Percentiles rank a stretch among this genome's conserved stretches.
Evolutionary conservation across 2,113 vertebrate genomes (phyloP).

Genomic region (Semnornis frantzii): DNA sequence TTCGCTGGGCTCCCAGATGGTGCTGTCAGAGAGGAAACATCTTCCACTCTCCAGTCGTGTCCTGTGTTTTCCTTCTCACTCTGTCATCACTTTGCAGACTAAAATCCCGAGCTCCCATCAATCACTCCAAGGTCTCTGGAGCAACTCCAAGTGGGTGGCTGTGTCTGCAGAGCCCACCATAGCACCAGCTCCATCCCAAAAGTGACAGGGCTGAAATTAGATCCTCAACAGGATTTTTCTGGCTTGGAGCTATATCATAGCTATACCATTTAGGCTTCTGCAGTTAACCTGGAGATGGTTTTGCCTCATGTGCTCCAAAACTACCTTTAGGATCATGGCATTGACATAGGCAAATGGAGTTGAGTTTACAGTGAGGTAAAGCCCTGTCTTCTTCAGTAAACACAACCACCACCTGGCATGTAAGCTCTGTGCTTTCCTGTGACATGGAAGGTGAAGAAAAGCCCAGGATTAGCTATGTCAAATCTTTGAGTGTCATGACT

Average conservation of each 20-base stretch:
- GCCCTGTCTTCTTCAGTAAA: not conserved
- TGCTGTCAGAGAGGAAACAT: constrained; percentile 4
- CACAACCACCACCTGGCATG: not conserved
- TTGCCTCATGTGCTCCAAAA: not conserved
- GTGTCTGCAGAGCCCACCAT: not conserved
- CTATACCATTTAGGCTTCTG: not conserved
- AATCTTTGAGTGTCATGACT: not conserved
- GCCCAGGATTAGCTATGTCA: not conserved
- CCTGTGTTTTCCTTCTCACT: constrained; percentile 41
- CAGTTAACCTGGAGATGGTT: not conserved
- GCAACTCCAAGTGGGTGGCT: not conserved
- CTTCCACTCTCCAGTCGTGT: not conserved
- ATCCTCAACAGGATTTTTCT: not conserved
- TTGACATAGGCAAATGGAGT: not conserved
- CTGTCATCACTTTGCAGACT: not conserved
- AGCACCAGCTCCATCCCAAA: not conserved
- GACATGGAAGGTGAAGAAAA: not conserved
- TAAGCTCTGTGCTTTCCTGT: not conserved
- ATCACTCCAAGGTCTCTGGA: not conserved
- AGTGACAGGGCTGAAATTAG: not conserved
- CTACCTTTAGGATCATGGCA: not conserved
- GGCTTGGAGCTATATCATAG: not conserved
- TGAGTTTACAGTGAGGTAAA: not conserved
- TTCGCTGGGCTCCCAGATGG: constrained; percentile 1
- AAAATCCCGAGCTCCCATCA: not conserved